Conservation (phyloP, 2,888 invertebrate genomes). For the Zele albiditarsus region DNA sequence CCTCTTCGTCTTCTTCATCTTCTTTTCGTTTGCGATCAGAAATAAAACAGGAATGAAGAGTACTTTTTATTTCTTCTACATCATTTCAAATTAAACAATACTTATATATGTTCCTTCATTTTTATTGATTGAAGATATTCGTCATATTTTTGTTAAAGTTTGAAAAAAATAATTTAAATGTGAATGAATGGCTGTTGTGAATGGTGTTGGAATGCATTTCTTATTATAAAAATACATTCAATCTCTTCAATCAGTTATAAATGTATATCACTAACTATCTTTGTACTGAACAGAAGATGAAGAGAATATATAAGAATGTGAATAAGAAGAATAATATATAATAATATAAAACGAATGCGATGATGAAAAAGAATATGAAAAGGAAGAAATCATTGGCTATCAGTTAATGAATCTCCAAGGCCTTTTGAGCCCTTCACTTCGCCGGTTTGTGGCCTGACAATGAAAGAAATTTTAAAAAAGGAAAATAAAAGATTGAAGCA, state of each 20-base stretch:
- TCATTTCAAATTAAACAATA: not conserved
- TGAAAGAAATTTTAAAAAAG: constrained; percentile 65
- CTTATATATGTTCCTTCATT: not conserved
- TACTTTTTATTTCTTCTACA: not conserved
- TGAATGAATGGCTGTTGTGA: not conserved
- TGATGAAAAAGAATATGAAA: constrained; percentile 19
- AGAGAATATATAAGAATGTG: constrained; percentile 22
- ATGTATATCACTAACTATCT: constrained; percentile 11
- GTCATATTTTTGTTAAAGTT: not conserved
- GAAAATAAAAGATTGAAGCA: constrained; percentile 49
- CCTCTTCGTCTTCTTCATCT: not conserved
- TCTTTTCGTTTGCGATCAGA: not conserved
- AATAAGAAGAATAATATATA: constrained; percentile 23
- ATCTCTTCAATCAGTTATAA: constrained; percentile 5
- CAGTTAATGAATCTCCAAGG: constrained; percentile 67
- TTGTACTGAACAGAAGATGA: constrained; percentile 28
- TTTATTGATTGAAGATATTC: not conserved
- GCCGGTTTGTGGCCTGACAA: constrained; percentile 56
- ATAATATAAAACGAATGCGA: constrained; percentile 4
- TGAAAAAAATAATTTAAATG: not conserved
- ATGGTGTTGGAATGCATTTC: constrained; percentile 1
- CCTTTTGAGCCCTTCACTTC: constrained; percentile 46
- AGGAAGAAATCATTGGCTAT: constrained; percentile 55
- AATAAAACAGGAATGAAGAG: too few relatives aligned
- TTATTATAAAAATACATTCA: not conserved